Evolutionary conservation across 2,113 vertebrate species (phyloP), one percentile per base, ranked within the genome.

Genomic region (Eublepharis macularius): DNA sequence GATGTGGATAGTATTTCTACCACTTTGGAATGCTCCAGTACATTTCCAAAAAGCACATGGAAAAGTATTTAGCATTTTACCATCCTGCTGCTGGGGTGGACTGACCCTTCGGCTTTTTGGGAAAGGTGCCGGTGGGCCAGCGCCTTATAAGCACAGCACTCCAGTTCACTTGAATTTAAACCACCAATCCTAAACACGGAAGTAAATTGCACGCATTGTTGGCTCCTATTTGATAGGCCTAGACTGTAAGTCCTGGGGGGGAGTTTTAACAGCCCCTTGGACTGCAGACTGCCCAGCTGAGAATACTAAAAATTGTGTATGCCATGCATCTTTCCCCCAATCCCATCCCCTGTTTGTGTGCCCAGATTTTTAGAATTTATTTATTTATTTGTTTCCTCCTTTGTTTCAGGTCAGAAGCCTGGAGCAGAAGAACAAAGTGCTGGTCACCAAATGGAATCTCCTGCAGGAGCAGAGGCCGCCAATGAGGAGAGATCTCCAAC

Each of bases 401-500:
- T 83, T 72, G 36, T 76, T 75, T 83, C 75, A 78, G 65, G 63
- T 41, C 0, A 88, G 97, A 96, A 96, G 97, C 2, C 94, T 97
- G 87, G 95, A 97, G 85, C 94, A 96, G 90, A 87, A 95, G 79
- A 97, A 97, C 92, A 95, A 95, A 91, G 75, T 95, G 88, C 84
- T 97, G 86, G 93, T 95, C 39, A 95, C 95, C 83, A 96, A 97
- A 78, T 97, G 95, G 94, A 94, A 96, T 5, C 89, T 97, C 75
- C 91, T 97, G 80, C 91, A 96, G 74, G 84, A 83, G 14, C 94
- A 95, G 80, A 1, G 10, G 82, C 47, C 65, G 1, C 51, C 49
- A 29, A 43, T 16, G 36, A 78, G 26, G n/a, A 81, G 63, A 88
- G 97, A 97, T 95, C 96, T 97, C 5, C 95, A 97, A 0, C 39